These are phyloP conservation scores for Agrenia bidenticulata DNA, from an alignment of 2,888 invertebrate species.

Conservation along the genomic window DNA sequence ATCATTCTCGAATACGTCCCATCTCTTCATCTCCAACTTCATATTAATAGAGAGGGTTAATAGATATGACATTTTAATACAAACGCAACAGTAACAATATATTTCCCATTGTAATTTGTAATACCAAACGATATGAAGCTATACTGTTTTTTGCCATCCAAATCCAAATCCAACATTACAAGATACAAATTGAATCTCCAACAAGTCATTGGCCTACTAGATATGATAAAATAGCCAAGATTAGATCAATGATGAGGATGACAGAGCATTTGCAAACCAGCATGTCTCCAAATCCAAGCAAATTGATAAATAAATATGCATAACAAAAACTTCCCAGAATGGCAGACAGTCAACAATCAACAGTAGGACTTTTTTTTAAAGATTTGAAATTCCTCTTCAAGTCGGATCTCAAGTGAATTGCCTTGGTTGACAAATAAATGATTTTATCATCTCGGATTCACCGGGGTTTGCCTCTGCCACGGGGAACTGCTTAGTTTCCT, in stretches of 20 bases:
- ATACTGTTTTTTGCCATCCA: too few relatives aligned
- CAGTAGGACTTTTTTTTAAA: too few relatives aligned
- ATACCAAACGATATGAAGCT: neutral
- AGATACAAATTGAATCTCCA: neutral
- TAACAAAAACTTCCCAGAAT: neutral
- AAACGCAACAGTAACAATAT: too few relatives aligned
- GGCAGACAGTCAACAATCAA: too few relatives aligned
- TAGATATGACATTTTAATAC: neutral
- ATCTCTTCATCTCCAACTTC: neutral
- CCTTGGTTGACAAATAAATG: too few relatives aligned
- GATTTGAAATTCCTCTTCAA: too few relatives aligned
- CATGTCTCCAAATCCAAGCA: constrained; percentile 34
- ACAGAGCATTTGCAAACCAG: constrained; percentile 50
- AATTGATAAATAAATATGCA: constrained; percentile 11
- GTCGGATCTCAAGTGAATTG: too few relatives aligned
- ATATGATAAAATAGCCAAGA: neutral
- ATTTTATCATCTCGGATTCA: too few relatives aligned
- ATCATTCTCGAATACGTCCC: neutral
- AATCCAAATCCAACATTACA: too few relatives aligned
- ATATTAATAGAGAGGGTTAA: neutral
- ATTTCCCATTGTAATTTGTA: too few relatives aligned
- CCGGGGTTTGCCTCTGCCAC: too few relatives aligned
- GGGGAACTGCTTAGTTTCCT: too few relatives aligned
- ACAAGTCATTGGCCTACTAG: neutral
- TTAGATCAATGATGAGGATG: constrained; percentile 31